phyloP scores from a whole-genome alignment of 2,888 invertebrate species.

The Nemoura dubitans region DNA sequence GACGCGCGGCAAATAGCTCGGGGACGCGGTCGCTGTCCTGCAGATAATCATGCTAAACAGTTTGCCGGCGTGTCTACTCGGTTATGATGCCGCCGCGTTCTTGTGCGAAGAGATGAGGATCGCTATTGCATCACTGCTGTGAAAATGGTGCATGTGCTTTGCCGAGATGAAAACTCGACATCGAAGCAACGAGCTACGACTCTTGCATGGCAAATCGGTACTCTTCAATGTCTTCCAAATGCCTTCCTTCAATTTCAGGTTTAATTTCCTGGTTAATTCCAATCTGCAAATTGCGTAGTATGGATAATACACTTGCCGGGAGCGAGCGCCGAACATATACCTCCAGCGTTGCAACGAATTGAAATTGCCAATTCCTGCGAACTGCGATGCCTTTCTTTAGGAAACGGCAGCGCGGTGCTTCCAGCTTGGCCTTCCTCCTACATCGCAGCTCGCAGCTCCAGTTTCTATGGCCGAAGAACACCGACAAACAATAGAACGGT shows the following conservation, averaged over 20 bases:
- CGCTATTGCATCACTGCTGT: background rate
- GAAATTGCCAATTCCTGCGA: background rate
- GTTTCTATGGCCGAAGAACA: background rate
- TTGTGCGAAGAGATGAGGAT: background rate
- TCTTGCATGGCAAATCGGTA: too few species aligned
- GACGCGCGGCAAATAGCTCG: background rate
- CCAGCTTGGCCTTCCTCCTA: background rate
- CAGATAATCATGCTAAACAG: background rate
- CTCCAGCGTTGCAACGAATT: background rate
- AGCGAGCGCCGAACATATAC: too few species aligned
- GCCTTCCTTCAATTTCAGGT: background rate
- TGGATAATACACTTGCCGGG: too few species aligned
- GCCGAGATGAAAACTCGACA: too few species aligned
- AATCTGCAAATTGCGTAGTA: too few species aligned
- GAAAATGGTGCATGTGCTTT: too few species aligned
- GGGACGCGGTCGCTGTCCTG: background rate
- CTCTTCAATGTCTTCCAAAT: too few species aligned
- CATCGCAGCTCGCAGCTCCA: constrained; percentile 12
- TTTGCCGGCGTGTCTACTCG: background rate
- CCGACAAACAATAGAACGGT: background rate
- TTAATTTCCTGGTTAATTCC: background rate
- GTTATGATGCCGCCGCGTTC: background rate
- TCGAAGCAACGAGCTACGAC: too few species aligned
- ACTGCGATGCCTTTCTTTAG: background rate
- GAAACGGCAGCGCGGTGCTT: background rate